A percentile compares a stretch with the other conserved stretches of the same genome.
phyloP scores from a whole-genome alignment of 2,797 vertebrate species.

The Halcyon leucocephala region DNA sequence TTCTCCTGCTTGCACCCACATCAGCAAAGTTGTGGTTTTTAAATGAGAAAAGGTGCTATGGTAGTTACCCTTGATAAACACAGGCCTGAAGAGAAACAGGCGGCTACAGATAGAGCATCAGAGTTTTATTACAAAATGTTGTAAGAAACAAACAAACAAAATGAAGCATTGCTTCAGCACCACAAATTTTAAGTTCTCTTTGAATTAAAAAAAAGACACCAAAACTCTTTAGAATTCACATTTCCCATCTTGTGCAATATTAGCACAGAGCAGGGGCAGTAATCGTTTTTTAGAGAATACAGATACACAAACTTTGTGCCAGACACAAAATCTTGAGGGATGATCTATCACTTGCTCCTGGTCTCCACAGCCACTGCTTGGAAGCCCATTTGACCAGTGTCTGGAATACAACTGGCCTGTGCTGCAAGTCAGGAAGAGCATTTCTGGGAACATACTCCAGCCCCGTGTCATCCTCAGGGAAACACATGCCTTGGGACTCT shows the following conservation, averaged over 20 bases:
- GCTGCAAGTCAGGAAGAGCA: neutral
- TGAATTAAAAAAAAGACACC: neutral
- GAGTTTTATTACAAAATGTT: neutral
- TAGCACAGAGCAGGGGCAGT: neutral
- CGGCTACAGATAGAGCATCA: neutral
- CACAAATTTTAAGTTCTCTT: neutral
- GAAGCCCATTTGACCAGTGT: neutral
- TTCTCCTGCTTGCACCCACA: neutral
- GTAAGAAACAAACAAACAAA: neutral
- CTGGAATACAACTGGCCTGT: neutral
- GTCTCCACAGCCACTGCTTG: neutral
- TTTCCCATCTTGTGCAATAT: neutral
- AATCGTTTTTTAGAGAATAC: neutral
- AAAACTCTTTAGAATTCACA: neutral
- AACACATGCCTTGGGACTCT: neutral
- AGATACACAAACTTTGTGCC: neutral
- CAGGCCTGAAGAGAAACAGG: neutral
- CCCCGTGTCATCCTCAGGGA: fast-evolving
- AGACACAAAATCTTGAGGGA: neutral
- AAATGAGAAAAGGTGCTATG: neutral
- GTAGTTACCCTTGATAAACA: neutral
- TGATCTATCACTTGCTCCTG: neutral
- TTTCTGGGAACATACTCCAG: neutral
- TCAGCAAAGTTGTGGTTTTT: neutral
- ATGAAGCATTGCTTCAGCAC: neutral